Percentiles rank a stretch among this genome's conserved stretches.
phyloP scores from a whole-genome alignment of 2,888 invertebrate species.

The Athalia rosae region DNA sequence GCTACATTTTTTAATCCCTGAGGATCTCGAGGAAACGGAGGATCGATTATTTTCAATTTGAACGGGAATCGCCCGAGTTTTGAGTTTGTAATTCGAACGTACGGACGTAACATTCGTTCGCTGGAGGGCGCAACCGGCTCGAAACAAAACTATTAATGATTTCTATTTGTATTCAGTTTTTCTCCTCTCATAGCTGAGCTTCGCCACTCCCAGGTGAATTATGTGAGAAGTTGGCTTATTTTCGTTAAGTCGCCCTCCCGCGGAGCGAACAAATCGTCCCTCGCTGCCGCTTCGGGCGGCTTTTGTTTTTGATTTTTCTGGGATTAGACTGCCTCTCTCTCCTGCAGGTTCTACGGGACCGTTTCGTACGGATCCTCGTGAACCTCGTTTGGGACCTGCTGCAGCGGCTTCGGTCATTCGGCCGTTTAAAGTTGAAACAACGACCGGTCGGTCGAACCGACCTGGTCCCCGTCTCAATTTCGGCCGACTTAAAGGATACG shows the following conservation, averaged over 20 bases:
- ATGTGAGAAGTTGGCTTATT: constrained; percentile 71
- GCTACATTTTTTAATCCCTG: not conserved
- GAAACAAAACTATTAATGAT: constrained; percentile 73
- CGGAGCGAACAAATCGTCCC: constrained; percentile 72
- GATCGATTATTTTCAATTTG: no score
- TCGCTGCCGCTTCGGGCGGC: constrained; percentile 61
- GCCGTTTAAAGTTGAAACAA: constrained; percentile 37
- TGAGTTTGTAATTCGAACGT: no score
- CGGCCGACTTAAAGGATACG: not conserved
- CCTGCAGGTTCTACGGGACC: constrained; percentile 42
- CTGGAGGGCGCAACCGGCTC: constrained; percentile 56
- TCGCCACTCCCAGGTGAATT: constrained; percentile 66
- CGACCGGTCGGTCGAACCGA: constrained; percentile 2
- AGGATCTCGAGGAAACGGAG: not conserved
- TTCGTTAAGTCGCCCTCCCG: constrained; percentile 70
- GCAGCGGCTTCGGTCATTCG: constrained; percentile 25
- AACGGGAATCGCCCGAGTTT: no score
- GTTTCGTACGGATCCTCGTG: constrained; percentile 38
- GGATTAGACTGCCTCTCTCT: constrained; percentile 46
- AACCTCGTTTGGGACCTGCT: constrained; percentile 35
- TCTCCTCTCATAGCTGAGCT: constrained; percentile 17
- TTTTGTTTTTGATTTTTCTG: constrained; percentile 48
- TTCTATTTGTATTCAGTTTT: constrained; percentile 68
- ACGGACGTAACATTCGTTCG: not conserved
- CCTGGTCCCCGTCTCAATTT: not conserved